These are phyloP conservation scores for Empidonax traillii DNA, from an alignment of 2,113 vertebrate species.

Conservation along the genomic window DNA sequence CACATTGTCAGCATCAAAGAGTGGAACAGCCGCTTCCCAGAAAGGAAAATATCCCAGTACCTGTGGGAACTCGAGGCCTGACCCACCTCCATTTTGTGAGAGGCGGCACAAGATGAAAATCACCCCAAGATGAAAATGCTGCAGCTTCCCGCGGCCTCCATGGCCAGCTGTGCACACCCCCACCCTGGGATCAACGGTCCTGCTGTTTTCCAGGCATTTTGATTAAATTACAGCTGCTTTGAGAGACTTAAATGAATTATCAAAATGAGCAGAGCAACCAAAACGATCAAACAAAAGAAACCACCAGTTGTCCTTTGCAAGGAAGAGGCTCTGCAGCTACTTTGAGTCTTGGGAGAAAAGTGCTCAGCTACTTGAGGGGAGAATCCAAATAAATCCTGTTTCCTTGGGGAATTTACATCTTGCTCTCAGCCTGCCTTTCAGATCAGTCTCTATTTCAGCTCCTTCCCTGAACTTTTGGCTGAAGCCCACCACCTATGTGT, in stretches of 20 bases:
- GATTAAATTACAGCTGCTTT: constrained; percentile 3
- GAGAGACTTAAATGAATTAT: neutral
- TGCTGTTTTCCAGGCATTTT: neutral
- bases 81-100: neutral
- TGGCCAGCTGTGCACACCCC: neutral
- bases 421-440: neutral
- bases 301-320: neutral
- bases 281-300: neutral
- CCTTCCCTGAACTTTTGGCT: neutral
- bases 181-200: fast-evolving
- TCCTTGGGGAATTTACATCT: neutral
- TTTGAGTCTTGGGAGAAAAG: neutral
- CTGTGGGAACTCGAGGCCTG: neutral
- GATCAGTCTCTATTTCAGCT: neutral
- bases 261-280: neutral
- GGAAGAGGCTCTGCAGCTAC: neutral
- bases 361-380: fast-evolving
- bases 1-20: neutral
- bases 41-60: neutral
- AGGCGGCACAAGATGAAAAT: neutral
- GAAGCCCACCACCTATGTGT: constrained; percentile 13
- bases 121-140: neutral
- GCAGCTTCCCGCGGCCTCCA: fast-evolving
- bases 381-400: neutral
- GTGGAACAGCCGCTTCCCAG: neutral